Conservation (phyloP, 2,888 invertebrate genomes). For the Hemaris fuciformis region DNA sequence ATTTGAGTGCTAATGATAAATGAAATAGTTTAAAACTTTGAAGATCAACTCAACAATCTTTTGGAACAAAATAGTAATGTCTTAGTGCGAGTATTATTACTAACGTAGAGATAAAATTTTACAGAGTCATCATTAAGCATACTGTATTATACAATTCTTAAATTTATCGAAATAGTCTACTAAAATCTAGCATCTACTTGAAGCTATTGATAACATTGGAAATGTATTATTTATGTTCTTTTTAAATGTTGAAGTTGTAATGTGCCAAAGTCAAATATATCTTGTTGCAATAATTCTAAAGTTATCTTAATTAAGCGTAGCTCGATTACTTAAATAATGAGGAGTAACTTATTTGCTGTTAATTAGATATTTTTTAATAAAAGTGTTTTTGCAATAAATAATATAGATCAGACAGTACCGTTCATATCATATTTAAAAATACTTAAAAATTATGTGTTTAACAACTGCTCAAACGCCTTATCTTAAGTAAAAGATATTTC, state of each 20-base stretch:
- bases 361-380: constrained; percentile 26
- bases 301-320: constrained; percentile 34
- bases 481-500: constrained; percentile 27
- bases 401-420: background rate
- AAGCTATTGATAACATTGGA: background rate
- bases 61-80: too few species aligned
- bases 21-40: too few species aligned
- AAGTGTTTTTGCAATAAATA: background rate
- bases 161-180: background rate
- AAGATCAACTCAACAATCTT: too few species aligned
- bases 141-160: background rate
- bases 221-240: constrained; percentile 20
- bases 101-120: too few species aligned
- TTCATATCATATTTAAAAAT: background rate
- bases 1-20: too few species aligned
- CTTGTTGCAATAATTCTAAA: constrained; percentile 59
- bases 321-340: constrained; percentile 22
- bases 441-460: constrained; percentile 29
- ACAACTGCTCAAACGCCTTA: constrained; percentile 53
- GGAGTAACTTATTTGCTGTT: constrained; percentile 29
- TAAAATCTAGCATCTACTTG: background rate
- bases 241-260: constrained; percentile 40
- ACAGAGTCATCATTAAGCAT: too few species aligned
- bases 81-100: too few species aligned
- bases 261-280: constrained; percentile 67